Evolutionary conservation across 2,113 vertebrate species (phyloP).

Genomic region (Mobula birostris): DNA sequence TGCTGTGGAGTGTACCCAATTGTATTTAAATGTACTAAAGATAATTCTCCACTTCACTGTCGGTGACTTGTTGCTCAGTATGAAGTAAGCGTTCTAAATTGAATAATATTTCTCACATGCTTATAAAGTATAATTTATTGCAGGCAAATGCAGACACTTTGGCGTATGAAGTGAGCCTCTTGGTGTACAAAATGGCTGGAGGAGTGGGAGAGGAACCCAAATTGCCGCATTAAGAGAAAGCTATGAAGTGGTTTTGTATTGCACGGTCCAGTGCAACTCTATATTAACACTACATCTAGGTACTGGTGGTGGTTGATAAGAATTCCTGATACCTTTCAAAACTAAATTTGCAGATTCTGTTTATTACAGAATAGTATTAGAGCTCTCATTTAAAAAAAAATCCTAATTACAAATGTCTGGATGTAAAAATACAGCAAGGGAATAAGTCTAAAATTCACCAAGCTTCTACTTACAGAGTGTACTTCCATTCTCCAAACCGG

Average conservation of each 20-base stretch:
- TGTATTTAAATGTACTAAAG: neutral
- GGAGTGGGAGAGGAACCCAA: slow-evolving; percentile 75
- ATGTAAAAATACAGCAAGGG: neutral
- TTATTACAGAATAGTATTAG: neutral
- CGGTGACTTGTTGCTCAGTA: too few relatives aligned
- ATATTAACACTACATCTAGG: neutral
- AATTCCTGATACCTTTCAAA: neutral
- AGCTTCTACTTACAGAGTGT: neutral
- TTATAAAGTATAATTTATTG: slow-evolving; percentile 40
- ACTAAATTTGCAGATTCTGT: neutral
- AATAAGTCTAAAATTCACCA: neutral
- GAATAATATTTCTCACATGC: neutral
- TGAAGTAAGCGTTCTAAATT: neutral
- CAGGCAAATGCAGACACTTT: slow-evolving; percentile 79
- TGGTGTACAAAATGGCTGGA: slow-evolving; percentile 74
- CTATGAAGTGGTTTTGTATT: neutral
- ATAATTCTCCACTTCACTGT: neutral
- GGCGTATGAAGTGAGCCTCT: slow-evolving; percentile 78
- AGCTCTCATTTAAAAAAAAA: neutral
- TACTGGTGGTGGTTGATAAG: neutral
- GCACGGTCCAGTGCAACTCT: neutral
- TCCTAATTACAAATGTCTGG: neutral
- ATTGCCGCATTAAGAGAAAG: slow-evolving; percentile 46
- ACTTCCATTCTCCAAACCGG: neutral
- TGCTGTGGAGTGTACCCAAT: neutral